Base-by-base conservation (phyloP, 2,888 invertebrate genomes). In the Galerucella pusilla region DNA sequence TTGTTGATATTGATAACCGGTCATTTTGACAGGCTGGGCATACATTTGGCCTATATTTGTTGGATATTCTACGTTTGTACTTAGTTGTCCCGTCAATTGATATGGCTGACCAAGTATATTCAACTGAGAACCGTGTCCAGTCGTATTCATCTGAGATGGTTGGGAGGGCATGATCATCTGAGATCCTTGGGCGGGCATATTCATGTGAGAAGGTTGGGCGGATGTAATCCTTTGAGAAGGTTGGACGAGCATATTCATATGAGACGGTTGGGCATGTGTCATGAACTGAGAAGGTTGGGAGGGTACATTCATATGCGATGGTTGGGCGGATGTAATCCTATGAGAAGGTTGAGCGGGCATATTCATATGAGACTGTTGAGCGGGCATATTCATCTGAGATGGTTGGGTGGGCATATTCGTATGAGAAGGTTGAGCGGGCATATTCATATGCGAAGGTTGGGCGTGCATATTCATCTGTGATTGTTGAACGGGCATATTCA, bases 1-100 rank as follows among this genome's bases (percentile, higher is more conserved):
- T 65, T 65, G 64, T 65, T 46, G 9, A 46, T 65, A 65, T 65
- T 65, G 16, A 16, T 65, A 65, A 45, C 20, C 10, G 3, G 16
- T 46, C 45, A 46, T 46, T 65, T 65, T 46, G 11, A 14, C 35
- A 1, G 61, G 28, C 35, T 61, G 61, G 5, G 35, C 28, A 49
- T 49, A 12, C 49, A 12, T 14, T 57, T 28, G 12, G 14, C 5
- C 16, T 28, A 35, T 61, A 14, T 35, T 61, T 20, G 16, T 3
- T 57, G 10, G 20, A 7, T 2, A 20, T 20, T 57, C 57, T 57
- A n/a, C 6, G n/a, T 52, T 52, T 52, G 52, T n/a, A 14, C 14
- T 52, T n/a, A 7, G n/a, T 52, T 52, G 52, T 1, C 52, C 52
- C 7, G n/a, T n/a, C 1, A 42, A 42, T 9, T 42, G 7, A 42